Base-by-base conservation (phyloP, 2,888 invertebrate genomes). In the Xanthorhoe designata region DNA sequence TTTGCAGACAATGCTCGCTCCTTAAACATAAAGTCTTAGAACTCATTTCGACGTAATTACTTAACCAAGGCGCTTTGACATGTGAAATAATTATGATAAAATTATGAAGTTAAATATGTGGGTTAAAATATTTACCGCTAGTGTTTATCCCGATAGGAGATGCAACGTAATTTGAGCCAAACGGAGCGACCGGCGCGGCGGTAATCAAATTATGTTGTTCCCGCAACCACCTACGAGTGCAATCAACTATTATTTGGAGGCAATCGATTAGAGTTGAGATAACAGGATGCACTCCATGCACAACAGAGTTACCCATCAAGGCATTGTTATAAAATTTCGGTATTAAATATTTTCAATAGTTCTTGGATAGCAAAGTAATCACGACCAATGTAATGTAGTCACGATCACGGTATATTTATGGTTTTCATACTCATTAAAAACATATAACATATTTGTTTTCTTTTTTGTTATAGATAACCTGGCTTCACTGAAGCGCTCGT, bases 171-270 rank as follows among this genome's bases (percentile, higher is more conserved):
- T 82, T 82, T 75, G 64, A 73, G 72, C 71, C 71, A 72, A 74
- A 76, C 74, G 65, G 69, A 73, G 80, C 79, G 79, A 78, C 78
- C 78, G 81, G 80, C 79, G 77, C 78, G 81, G 80, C 79, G 77
- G 77, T 84, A 86, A 86, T 85, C 81, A 75, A 75, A 78, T 84
- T 80, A 76, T 73, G 74, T 78, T 77, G 76, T 70, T 78, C 76
- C 77, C 78, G 73, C 76, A 76, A 78, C 83, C 76, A 79, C 71
- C 76, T 73, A 68, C 54, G 60, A 62, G 61, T 70, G 60, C 56
- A 66, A 69, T 73, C 49, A 47, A 56, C 54, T 64, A 59, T 64
- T 54, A 49, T 66, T 61, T 59, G 42, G 17, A 49, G 47, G 38
- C 19, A 54, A 13, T 54, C 35, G 17, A 54, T 54, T 35, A 38